Conservation (phyloP, 2,888 invertebrate species). For the Diarsia mendica region DNA sequence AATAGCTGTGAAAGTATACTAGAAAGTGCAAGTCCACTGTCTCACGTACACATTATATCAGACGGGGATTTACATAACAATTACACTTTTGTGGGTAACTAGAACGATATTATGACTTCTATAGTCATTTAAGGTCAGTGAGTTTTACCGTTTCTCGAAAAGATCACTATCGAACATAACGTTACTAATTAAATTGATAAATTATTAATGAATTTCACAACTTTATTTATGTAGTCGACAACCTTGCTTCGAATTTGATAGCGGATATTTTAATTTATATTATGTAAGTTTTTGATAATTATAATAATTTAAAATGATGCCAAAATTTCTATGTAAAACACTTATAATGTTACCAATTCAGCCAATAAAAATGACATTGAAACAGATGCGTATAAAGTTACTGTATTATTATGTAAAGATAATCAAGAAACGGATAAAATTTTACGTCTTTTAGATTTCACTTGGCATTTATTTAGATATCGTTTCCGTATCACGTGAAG, state of each 20-base stretch:
- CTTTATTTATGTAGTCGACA: constrained; percentile 47
- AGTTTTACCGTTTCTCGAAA: constrained; percentile 21
- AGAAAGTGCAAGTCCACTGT: constrained; percentile 88
- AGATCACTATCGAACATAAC: constrained; percentile 11
- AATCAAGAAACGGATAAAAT: constrained; percentile 1
- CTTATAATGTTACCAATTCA: not conserved
- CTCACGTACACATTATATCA: constrained; percentile 89
- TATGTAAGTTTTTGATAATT: constrained; percentile 41
- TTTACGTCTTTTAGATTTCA: constrained; percentile 51
- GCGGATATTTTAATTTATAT: constrained; percentile 35
- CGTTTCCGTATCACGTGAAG: constrained; percentile 51
- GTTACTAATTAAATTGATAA: constrained; percentile 42
- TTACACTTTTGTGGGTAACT: constrained; percentile 86
- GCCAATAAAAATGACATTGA: constrained; percentile 10
- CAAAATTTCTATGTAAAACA: constrained; percentile 4
- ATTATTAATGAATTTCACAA: constrained; percentile 63
- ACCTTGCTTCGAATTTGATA: constrained; percentile 50
- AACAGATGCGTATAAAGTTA: not conserved
- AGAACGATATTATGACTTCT: constrained; percentile 79
- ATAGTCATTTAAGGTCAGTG: constrained; percentile 51
- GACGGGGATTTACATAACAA: constrained; percentile 86
- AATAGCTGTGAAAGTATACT: constrained; percentile 89
- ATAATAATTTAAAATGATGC: constrained; percentile 2
- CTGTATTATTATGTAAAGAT: constrained; percentile 3
- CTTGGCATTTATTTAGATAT: constrained; percentile 47